These are phyloP conservation scores for Scaptomyza cyrtandrae DNA, from an alignment of 2,888 invertebrate genomes.

Conservation along the genomic window DNA sequence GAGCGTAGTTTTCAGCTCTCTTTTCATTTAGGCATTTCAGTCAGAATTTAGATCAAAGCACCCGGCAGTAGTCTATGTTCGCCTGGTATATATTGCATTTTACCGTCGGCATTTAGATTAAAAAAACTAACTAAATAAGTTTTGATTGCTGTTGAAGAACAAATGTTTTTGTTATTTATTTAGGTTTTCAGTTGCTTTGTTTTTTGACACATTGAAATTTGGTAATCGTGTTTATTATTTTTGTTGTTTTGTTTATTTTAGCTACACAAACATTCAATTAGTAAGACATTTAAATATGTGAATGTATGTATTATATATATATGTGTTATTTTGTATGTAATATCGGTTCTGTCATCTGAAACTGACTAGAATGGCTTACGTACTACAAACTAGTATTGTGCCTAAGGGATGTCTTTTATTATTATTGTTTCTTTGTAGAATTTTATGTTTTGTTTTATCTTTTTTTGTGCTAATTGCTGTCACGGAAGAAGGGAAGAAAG, in stretches of 20 bases:
- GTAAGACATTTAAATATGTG: constrained; percentile 63
- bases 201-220: constrained; percentile 78
- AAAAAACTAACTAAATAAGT: not conserved
- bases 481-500: not conserved
- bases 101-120: too few relatives aligned
- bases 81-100: too few relatives aligned
- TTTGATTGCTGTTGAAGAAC: not conserved
- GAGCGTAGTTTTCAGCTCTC: not conserved
- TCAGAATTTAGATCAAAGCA: not conserved
- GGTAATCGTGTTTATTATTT: constrained; percentile 49
- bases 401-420: constrained; percentile 5
- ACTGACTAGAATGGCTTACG: constrained; percentile 52
- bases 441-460: constrained; percentile 11
- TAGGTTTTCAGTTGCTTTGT: constrained; percentile 46
- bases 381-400: constrained; percentile 17
- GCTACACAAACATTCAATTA: constrained; percentile 63
- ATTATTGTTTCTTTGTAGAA: constrained; percentile 1
- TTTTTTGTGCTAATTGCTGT: constrained; percentile 54
- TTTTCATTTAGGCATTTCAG: not conserved
- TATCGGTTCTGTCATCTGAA: constrained; percentile 33
- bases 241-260: constrained; percentile 13
- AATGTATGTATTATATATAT: constrained; percentile 28
- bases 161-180: constrained; percentile 54
- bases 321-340: constrained; percentile 12
- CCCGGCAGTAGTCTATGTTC: not conserved